These are phyloP conservation scores for Phymastichus coffea DNA, from an alignment of 1,140 invertebrate species.

Conservation along the genomic window DNA sequence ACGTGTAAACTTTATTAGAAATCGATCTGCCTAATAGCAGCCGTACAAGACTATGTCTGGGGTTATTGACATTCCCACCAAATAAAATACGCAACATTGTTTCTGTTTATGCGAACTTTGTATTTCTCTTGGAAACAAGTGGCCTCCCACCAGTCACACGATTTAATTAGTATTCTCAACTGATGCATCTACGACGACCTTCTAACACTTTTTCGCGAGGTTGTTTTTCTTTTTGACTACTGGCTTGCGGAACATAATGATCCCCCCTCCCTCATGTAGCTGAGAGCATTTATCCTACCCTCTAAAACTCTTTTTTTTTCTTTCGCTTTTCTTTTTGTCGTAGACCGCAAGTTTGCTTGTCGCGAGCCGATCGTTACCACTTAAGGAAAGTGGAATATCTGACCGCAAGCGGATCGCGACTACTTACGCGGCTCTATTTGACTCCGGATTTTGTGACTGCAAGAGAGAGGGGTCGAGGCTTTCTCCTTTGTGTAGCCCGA, in stretches of 20 bases:
- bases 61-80: too few relatives aligned
- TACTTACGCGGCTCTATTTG: slow-evolving; percentile 15
- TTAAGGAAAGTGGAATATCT: slow-evolving; percentile 30
- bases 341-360: not conserved
- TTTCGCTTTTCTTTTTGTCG: not conserved
- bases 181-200: slow-evolving; percentile 10
- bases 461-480: not conserved
- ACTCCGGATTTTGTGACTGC: not conserved
- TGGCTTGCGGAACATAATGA: slow-evolving; percentile 11
- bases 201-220: too few relatives aligned
- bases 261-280: not conserved
- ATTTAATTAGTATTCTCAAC: slow-evolving; percentile 9
- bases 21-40: slow-evolving; percentile 16
- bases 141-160: not conserved
- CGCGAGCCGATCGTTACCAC: slow-evolving; percentile 22
- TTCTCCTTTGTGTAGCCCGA: slow-evolving; percentile 1
- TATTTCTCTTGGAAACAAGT: too few relatives aligned
- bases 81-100: too few relatives aligned
- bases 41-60: too few relatives aligned
- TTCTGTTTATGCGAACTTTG: too few relatives aligned
- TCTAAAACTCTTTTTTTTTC: not conserved
- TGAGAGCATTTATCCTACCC: not conserved
- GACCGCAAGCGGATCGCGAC: slow-evolving; percentile 27
- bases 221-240: not conserved
- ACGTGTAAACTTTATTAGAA: slow-evolving; percentile 13